Evolutionary conservation across 2,113 vertebrate genomes (phyloP).

Genomic region (Cricetomys ansorgei): DNA sequence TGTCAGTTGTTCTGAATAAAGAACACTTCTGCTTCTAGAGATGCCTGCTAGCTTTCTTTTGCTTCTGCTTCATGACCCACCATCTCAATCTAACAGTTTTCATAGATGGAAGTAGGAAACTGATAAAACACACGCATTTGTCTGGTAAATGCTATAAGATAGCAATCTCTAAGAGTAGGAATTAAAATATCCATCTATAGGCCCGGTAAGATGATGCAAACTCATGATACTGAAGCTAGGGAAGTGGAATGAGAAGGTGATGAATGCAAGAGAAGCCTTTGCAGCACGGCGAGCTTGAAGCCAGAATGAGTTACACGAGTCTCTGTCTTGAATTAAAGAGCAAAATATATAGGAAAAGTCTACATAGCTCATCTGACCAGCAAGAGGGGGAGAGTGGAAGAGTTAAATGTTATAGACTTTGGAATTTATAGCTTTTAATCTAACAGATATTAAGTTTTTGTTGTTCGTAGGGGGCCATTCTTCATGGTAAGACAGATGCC

Average conservation of each 20-base stretch:
- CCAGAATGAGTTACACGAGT: not conserved
- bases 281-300: not conserved
- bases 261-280: not conserved
- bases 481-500: not conserved
- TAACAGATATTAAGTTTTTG: conserved; percentile 4
- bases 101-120: not conserved
- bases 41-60: not conserved
- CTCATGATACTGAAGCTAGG: no score
- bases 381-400: not conserved
- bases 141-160: not conserved
- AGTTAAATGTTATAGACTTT: conserved; percentile 13
- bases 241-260: not conserved
- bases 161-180: not conserved
- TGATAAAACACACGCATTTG: not conserved
- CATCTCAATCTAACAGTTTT: not conserved
- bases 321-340: not conserved
- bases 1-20: not conserved
- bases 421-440: conserved; percentile 36
- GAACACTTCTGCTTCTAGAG: not conserved
- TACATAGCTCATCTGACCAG: not conserved
- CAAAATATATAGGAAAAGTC: not conserved
- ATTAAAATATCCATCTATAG: not conserved
- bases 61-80: not conserved
- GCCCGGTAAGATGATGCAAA: not conserved
- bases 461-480: not conserved